Conservation (phyloP, 2,113 vertebrate genomes). For the Ornithorhynchus anatinus region DNA sequence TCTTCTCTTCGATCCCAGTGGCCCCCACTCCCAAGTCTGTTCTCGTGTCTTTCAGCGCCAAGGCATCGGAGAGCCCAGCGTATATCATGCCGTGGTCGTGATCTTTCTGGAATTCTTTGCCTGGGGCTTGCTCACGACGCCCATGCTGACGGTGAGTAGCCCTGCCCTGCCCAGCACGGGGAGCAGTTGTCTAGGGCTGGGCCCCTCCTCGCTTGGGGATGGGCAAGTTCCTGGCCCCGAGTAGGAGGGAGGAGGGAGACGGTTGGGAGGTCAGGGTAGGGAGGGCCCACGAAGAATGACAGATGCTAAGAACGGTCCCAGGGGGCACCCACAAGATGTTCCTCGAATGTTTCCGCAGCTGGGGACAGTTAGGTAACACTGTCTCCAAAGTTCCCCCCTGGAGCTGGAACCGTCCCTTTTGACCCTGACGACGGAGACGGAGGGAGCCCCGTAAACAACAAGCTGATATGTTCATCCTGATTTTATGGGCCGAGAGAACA, state of each 20-base stretch:
- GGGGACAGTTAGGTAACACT: no score
- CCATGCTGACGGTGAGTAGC: slow-evolving; percentile 82
- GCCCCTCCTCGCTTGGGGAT: neutral
- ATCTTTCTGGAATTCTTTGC: slow-evolving; percentile 94
- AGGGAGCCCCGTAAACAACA: neutral
- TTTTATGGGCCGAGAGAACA: neutral
- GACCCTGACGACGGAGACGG: neutral
- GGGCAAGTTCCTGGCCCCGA: neutral
- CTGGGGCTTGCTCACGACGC: slow-evolving; percentile 88
- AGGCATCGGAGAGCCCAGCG: slow-evolving; percentile 88
- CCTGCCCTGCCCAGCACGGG: neutral
- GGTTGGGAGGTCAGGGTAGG: neutral
- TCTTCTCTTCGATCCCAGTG: neutral
- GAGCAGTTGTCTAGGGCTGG: neutral
- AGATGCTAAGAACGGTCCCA: no score
- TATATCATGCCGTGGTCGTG: slow-evolving; percentile 91
- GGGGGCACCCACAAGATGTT: no score
- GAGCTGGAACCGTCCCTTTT: neutral
- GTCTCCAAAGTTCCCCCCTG: no score
- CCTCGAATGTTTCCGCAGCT: no score
- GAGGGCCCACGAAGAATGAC: no score
- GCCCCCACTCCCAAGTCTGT: neutral
- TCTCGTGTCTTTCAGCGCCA: slow-evolving; percentile 75
- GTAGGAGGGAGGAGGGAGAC: neutral
- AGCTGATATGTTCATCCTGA: neutral